Conservation (phyloP, 2,797 vertebrate species). For the Trachops cirrhosus region DNA sequence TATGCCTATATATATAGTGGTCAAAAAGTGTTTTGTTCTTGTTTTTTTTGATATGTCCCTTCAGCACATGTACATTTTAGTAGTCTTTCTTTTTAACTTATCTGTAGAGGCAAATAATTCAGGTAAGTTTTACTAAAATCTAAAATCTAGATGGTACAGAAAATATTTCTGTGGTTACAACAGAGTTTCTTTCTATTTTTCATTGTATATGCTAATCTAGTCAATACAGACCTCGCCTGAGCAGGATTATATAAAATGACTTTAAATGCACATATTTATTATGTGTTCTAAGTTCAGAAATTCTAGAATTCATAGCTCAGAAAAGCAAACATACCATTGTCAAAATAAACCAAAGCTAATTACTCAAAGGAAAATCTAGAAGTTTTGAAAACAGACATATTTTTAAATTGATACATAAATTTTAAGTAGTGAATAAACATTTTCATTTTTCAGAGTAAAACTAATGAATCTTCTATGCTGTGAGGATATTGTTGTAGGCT, state of each 20-base stretch:
- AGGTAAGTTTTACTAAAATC: background rate
- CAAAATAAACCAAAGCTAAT: background rate
- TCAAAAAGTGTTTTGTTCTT: background rate
- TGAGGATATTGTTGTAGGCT: background rate
- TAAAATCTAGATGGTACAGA: background rate
- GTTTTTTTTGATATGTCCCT: background rate
- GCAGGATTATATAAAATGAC: background rate
- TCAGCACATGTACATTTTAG: background rate
- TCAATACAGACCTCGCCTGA: background rate
- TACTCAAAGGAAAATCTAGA: background rate
- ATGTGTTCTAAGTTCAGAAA: background rate
- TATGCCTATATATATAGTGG: background rate
- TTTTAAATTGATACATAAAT: background rate
- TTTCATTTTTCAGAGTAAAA: slow-evolving; percentile 8
- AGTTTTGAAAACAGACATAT: background rate
- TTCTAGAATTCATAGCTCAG: slow-evolving; percentile 9
- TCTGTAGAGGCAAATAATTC: background rate
- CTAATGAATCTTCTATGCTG: slow-evolving; percentile 1
- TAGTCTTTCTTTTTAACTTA: background rate
- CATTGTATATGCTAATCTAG: background rate
- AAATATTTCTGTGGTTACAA: background rate
- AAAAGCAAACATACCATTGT: background rate
- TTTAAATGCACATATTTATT: background rate
- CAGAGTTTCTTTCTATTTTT: background rate
- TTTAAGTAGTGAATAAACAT: background rate